phyloP scores from a whole-genome alignment of 2,113 vertebrate species.

The Rhadina sibilatrix region DNA sequence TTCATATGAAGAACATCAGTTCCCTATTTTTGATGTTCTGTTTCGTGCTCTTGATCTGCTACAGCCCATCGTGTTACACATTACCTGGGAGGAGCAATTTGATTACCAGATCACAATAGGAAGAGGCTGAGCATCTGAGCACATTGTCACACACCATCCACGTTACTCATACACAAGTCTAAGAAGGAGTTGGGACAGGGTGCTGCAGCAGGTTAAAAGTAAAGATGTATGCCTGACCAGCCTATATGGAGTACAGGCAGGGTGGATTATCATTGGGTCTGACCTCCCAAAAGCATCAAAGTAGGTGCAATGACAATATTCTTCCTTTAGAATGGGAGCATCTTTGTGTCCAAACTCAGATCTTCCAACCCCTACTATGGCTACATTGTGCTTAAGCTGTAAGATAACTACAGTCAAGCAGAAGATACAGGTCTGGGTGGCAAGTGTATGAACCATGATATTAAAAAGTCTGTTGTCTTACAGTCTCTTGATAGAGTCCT shows the following conservation, averaged over 20 bases:
- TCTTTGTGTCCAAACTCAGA: neutral
- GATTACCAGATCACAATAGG: neutral
- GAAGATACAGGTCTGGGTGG: neutral
- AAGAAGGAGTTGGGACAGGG: neutral
- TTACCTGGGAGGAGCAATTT: neutral
- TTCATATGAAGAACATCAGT: neutral
- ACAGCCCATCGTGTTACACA: neutral
- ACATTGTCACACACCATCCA: neutral
- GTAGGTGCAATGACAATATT: neutral
- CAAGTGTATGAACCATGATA: neutral
- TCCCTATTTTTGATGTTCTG: neutral
- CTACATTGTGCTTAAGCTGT: neutral
- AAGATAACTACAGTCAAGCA: neutral
- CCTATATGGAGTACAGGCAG: neutral
- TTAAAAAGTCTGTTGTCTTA: neutral
- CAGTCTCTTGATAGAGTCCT: neutral
- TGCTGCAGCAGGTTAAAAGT: neutral
- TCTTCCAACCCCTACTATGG: accelerated
- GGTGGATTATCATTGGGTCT: neutral
- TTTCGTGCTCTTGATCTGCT: neutral
- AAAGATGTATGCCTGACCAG: neutral
- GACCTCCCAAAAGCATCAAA: neutral
- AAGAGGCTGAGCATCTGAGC: neutral
- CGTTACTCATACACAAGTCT: neutral
- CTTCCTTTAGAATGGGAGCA: neutral